Evolutionary conservation across 2,888 invertebrate genomes (phyloP).

Genomic region (Heliothis peltigera): DNA sequence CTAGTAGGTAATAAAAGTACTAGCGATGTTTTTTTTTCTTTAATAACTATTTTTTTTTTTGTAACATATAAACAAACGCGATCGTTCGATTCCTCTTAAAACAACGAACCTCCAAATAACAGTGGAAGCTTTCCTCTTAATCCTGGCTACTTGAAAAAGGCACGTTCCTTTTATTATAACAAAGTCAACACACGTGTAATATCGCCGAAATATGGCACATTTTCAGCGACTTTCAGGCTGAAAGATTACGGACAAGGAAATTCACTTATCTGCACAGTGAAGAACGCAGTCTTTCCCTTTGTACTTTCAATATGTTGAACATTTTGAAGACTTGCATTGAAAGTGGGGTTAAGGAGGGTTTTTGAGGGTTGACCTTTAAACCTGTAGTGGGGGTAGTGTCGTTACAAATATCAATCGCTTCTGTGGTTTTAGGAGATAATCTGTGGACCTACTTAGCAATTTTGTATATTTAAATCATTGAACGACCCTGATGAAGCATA

Average conservation of each 20-base stretch:
- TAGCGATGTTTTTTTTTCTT: too few species aligned
- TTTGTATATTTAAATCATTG: too few species aligned
- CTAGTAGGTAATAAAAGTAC: too few species aligned
- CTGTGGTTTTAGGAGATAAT: too few species aligned
- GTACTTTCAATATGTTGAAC: conserved; percentile 12
- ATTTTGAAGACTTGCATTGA: neutral
- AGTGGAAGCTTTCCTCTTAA: conserved; percentile 21
- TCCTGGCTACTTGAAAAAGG: conserved; percentile 33
- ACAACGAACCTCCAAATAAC: neutral
- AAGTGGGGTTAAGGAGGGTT: neutral
- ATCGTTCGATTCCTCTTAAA: too few species aligned
- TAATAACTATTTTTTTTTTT: too few species aligned
- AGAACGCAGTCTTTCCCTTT: conserved; percentile 20
- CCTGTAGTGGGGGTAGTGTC: too few species aligned
- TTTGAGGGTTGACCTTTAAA: neutral
- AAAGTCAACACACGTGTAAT: conserved; percentile 45
- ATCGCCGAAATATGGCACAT: conserved; percentile 47
- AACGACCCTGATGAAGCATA: too few species aligned
- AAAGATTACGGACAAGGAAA: conserved; percentile 60
- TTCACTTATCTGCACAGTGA: conserved; percentile 48
- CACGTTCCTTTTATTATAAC: conserved; percentile 48
- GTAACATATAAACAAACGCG: too few species aligned
- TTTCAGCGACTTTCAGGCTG: conserved; percentile 25
- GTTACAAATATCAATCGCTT: too few species aligned
- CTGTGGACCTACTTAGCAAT: too few species aligned